phyloP scores from a whole-genome alignment of 1,140 invertebrate species.

The Lordiphosa clarofinis region DNA sequence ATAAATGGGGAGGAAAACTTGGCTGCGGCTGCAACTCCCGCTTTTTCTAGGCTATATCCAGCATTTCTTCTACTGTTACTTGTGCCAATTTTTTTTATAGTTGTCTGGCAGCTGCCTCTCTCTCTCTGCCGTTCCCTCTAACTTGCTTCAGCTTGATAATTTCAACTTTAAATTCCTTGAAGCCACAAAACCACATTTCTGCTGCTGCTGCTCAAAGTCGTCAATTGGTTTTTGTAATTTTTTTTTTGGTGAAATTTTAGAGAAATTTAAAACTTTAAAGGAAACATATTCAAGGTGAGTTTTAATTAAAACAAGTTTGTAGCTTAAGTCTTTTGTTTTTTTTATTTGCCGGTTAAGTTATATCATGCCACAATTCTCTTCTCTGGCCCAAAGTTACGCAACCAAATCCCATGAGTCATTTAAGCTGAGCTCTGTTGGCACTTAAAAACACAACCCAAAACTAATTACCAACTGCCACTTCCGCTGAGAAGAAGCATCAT shows the following conservation, averaged over 20 bases:
- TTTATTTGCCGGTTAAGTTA: too few relatives aligned
- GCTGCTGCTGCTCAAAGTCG: conserved; percentile 27
- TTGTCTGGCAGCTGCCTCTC: conserved; percentile 26
- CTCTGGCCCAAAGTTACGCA: conserved; percentile 38
- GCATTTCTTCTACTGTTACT: conserved; percentile 52
- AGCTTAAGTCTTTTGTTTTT: conserved; percentile 9
- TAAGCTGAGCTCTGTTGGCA: conserved; percentile 19
- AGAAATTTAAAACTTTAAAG: conserved; percentile 16
- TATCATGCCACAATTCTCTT: conserved; percentile 1
- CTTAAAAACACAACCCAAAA: conserved; percentile 32
- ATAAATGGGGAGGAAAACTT: conserved; percentile 31
- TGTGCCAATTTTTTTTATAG: conserved; percentile 60
- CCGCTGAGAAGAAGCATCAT: conserved; percentile 25
- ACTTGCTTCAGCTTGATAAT: conserved; percentile 41
- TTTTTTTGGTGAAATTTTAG: conserved; percentile 59
- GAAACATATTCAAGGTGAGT: conserved; percentile 40
- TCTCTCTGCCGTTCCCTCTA: conserved; percentile 34
- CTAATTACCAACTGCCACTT: conserved; percentile 67
- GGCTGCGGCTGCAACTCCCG: conserved; percentile 14
- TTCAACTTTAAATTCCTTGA: conserved; percentile 58
- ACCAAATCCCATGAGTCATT: conserved; percentile 68
- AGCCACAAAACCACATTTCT: conserved; percentile 67
- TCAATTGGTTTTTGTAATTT: conserved; percentile 28
- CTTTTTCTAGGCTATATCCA: conserved; percentile 9
- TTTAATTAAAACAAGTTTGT: conserved; percentile 8